Base-by-base conservation (phyloP, 2,888 invertebrate genomes). In the Tenthredo distinguenda region DNA sequence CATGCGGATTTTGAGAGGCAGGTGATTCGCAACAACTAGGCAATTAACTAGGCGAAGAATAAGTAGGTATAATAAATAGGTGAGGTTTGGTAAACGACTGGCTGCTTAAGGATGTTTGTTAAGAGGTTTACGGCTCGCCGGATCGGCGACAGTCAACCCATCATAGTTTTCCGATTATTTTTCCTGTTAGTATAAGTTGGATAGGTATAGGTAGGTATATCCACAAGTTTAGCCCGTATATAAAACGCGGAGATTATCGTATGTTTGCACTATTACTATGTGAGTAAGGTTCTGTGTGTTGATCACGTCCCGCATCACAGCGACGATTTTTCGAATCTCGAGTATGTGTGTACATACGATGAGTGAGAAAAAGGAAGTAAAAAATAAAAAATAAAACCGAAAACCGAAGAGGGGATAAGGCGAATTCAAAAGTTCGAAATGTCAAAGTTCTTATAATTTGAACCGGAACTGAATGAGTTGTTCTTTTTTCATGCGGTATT, bases 181-280 rank as follows among this genome's bases (percentile, higher is more conserved):
- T 26, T 26, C 2, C 2, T 26, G 12, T 62, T 26, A 21, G 26
- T 26, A 26, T 62, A 62, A 26, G 62, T 62, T 2, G 7, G 55
- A 10, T 62, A 62, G 2, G 26, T 62, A 26, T 58, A 58, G 9
- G 58, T 62, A 55, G 7, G n/a, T 55, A 55, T n/a, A n/a, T 55
- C n/a, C n/a, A n/a, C 55, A n/a, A 55, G 55, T 55, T 55, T 55
- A 55, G 1, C 55, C 55, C 55, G 55, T n/a, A 55, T 55, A 55
- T 55, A 55, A n/a, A 55, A n/a, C n/a, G 1, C 55, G 55, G 55
- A 55, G 55, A 55, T 55, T 55, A 55, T 55, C 55, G 55, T 55
- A 55, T n/a, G n/a, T 55, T 55, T 55, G n/a, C 55, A 55, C 55
- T 55, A 55, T n/a, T 55, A n/a, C 55, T 55, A 55, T 55, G n/a